Percentiles rank a stretch among this genome's conserved stretches.
These are phyloP conservation scores for Drosophila subsilvestris DNA, from an alignment of 2,888 invertebrate species.

Conservation along the genomic window DNA sequence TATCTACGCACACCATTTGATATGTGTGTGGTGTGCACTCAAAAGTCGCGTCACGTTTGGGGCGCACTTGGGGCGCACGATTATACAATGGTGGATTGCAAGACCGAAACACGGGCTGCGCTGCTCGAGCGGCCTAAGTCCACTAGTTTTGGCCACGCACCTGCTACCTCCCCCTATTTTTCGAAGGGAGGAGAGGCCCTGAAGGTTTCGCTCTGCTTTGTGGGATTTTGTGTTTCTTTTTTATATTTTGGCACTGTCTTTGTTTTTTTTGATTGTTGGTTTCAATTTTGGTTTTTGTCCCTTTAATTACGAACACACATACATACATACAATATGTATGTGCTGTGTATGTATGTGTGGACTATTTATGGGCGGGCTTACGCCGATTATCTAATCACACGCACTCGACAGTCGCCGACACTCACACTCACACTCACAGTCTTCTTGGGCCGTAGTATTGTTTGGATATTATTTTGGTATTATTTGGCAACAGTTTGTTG, in stretches of 20 bases:
- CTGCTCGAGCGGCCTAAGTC: conserved; percentile 35
- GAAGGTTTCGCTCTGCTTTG: conserved; percentile 36
- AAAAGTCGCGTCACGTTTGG: conserved; percentile 53
- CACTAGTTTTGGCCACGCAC: conserved; percentile 56
- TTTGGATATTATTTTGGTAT: conserved; percentile 2
- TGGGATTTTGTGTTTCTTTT: background rate
- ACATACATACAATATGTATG: conserved; percentile 27
- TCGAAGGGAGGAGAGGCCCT: background rate
- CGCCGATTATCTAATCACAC: conserved; percentile 72
- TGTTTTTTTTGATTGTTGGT: conserved; percentile 8
- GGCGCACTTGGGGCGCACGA: conserved; percentile 53
- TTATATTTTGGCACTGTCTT: conserved; percentile 55
- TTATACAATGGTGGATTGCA: conserved; percentile 67
- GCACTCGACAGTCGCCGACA: conserved; percentile 43
- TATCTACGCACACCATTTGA: background rate
- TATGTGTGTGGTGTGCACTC: conserved; percentile 1
- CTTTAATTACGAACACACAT: conserved; percentile 45
- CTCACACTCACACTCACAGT: conserved; percentile 24
- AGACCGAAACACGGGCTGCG: conserved; percentile 9
- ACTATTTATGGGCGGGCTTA: conserved; percentile 26
- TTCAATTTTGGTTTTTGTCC: conserved; percentile 21
- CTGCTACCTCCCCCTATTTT: conserved; percentile 26
- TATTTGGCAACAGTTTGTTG: conserved; percentile 21
- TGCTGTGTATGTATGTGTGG: conserved; percentile 36
- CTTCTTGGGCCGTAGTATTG: conserved; percentile 27